phyloP scores from a whole-genome alignment of 1,140 invertebrate species.

The Tetranychus cinnabarinus region DNA sequence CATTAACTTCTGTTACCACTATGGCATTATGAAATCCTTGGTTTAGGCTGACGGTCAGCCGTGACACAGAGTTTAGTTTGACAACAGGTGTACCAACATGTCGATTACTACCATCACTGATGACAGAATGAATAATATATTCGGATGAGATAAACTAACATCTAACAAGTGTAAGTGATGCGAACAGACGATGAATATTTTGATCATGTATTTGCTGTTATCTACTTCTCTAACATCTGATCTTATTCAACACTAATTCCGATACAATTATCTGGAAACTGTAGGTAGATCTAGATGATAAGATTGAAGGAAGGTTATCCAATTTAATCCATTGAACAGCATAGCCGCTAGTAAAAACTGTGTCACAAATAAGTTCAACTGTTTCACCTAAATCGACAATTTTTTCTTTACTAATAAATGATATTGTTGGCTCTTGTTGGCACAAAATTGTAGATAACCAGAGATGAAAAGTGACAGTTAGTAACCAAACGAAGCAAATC shows the following conservation, averaged over 20 bases:
- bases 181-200: slow-evolving; percentile 34
- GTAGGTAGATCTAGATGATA: neutral
- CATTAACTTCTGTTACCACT: slow-evolving; percentile 74
- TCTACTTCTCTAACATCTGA: slow-evolving; percentile 74
- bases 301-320: neutral
- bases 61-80: slow-evolving; percentile 48
- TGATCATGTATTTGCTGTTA: slow-evolving; percentile 60
- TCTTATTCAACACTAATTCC: slow-evolving; percentile 24
- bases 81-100: slow-evolving; percentile 33
- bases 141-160: slow-evolving; percentile 1
- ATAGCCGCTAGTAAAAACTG: slow-evolving; percentile 62
- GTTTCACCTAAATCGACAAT: slow-evolving; percentile 70
- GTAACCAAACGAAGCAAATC: no score
- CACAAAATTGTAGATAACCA: neutral
- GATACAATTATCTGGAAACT: slow-evolving; percentile 38
- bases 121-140: slow-evolving; percentile 43
- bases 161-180: neutral
- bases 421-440: neutral
- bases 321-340: slow-evolving; percentile 33
- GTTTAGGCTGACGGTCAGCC: slow-evolving; percentile 37
- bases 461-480: neutral
- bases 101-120: slow-evolving; percentile 67
- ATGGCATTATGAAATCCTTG: slow-evolving; percentile 64
- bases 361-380: slow-evolving; percentile 63
- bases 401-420: slow-evolving; percentile 8